Evolutionary conservation across 2,888 invertebrate species (phyloP).

Genomic region (Volucella inflata): DNA sequence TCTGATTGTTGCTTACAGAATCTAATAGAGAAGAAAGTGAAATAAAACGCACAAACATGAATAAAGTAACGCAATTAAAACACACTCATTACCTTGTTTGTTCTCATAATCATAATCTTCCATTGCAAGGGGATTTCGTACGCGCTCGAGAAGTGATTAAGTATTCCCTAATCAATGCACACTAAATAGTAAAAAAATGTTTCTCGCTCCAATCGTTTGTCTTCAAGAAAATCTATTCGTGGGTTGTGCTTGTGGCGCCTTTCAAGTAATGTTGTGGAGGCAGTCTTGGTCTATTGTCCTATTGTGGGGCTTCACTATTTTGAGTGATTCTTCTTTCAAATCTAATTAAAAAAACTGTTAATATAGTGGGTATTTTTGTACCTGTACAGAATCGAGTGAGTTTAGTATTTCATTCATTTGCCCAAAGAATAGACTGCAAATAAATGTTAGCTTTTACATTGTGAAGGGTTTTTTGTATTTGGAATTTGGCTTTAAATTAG

Average conservation of each 20-base stretch:
- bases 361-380: slow-evolving; percentile 5
- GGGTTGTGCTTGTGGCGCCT: slow-evolving; percentile 57
- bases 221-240: slow-evolving; percentile 41
- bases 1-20: slow-evolving; percentile 62
- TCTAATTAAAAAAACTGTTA: slow-evolving; percentile 79
- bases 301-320: slow-evolving; percentile 69
- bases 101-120: slow-evolving; percentile 71
- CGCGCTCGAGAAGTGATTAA: slow-evolving; percentile 47
- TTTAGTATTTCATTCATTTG: slow-evolving; percentile 62
- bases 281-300: slow-evolving; percentile 26
- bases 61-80: slow-evolving; percentile 2
- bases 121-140: slow-evolving; percentile 47
- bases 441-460: neutral
- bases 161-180: slow-evolving; percentile 55
- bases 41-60: slow-evolving; percentile 38
- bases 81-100: slow-evolving; percentile 65
- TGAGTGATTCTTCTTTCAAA: slow-evolving; percentile 76
- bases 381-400: slow-evolving; percentile 46
- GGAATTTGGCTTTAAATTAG: slow-evolving; percentile 42
- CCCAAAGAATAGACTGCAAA: slow-evolving; percentile 45
- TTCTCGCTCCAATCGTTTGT: slow-evolving; percentile 38
- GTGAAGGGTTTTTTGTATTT: slow-evolving; percentile 10
- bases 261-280: slow-evolving; percentile 48
- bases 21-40: slow-evolving; percentile 28
- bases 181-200: slow-evolving; percentile 44